A percentile compares a stretch with the other conserved stretches of the same genome.
These are phyloP conservation scores for Atlantisia rogersi DNA, from an alignment of 2,113 vertebrate species.

Conservation along the genomic window DNA sequence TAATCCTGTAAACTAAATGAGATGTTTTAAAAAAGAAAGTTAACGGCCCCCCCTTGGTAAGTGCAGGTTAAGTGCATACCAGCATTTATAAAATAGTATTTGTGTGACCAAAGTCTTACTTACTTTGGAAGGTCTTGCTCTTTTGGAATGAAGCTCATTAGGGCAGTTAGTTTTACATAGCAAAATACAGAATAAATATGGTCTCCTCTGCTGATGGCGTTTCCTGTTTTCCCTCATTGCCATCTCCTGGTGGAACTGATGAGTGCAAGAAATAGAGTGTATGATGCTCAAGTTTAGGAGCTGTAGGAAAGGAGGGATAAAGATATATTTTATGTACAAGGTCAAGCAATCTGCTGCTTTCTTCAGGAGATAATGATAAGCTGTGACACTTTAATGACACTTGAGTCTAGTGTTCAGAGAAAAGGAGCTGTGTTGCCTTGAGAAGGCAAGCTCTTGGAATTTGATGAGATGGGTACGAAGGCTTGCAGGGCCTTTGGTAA, in stretches of 20 bases:
- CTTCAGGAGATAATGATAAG: neutral
- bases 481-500: neutral
- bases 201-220: neutral
- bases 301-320: neutral
- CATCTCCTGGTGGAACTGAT: constrained; percentile 2
- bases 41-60: neutral
- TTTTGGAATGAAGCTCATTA: neutral
- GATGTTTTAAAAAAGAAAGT: neutral
- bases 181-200: neutral
- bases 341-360: neutral
- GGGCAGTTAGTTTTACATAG: neutral
- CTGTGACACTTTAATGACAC: neutral
- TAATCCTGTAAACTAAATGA: neutral
- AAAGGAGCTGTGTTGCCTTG: neutral
- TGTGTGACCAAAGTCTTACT: neutral
- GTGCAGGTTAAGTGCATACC: neutral
- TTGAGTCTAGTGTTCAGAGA: neutral
- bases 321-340: neutral
- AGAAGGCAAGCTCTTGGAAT: neutral
- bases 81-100: neutral
- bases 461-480: neutral
- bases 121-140: neutral
- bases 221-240: neutral
- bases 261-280: neutral
- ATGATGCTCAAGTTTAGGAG: neutral